Conservation (phyloP, 2,888 invertebrate genomes). For the Cheilosia variabilis region DNA sequence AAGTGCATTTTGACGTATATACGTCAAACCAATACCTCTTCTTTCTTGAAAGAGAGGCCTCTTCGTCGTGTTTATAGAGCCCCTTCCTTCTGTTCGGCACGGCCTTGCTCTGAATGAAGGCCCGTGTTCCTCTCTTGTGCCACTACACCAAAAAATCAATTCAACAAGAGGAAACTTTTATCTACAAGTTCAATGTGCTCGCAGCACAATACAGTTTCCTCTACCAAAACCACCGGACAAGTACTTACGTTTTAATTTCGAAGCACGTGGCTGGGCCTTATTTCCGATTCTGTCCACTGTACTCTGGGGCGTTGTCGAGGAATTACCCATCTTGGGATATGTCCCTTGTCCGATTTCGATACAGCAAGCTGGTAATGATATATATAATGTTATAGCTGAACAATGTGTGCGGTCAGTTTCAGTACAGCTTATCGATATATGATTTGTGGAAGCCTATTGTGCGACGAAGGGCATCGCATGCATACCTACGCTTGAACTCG, state of each 20-base stretch:
- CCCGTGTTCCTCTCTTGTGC: no score
- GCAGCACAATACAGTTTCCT: no score
- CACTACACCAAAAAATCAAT: no score
- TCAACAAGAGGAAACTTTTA: no score
- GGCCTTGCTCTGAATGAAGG: no score
- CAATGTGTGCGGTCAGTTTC: constrained; percentile 25
- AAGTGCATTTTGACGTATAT: no score
- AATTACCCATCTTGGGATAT: constrained; percentile 1
- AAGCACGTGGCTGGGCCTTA: constrained; percentile 51
- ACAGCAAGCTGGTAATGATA: constrained; percentile 39
- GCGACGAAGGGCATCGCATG: not conserved
- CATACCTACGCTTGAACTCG: no score
- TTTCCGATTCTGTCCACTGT: constrained; percentile 44
- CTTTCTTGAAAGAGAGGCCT: no score
- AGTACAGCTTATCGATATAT: constrained; percentile 32
- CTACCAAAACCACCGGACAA: not conserved
- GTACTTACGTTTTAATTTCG: constrained; percentile 39
- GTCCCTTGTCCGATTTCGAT: constrained; percentile 4
- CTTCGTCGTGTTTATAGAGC: no score
- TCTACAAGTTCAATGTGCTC: no score
- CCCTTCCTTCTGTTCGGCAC: no score
- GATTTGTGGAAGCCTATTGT: not conserved
- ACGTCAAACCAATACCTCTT: no score
- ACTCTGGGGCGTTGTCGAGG: not conserved
- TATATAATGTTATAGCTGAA: constrained; percentile 44